Percentiles rank a stretch among this genome's conserved stretches.
Conservation (phyloP, 2,797 vertebrate genomes). For the Arnoldichthys spilopterus region DNA sequence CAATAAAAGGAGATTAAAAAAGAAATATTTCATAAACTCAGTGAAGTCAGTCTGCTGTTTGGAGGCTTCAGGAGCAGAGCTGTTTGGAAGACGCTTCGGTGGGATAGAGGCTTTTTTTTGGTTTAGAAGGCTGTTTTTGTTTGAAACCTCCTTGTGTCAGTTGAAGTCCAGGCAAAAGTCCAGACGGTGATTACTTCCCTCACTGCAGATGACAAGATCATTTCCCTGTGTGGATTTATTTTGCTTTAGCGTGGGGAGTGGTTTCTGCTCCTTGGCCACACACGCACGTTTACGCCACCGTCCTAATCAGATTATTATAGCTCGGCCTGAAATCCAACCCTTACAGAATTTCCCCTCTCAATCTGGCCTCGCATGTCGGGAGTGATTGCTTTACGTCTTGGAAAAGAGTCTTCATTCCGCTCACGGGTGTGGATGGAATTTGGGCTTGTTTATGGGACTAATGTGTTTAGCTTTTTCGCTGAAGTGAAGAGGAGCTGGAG, state of each 20-base stretch:
- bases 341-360: constrained; percentile 53
- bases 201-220: constrained; percentile 41
- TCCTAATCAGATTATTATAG: constrained; percentile 59
- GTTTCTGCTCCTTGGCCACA: constrained; percentile 48
- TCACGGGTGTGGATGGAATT: constrained; percentile 27
- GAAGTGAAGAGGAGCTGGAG: constrained; percentile 18
- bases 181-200: constrained; percentile 47
- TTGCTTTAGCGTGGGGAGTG: constrained; percentile 17
- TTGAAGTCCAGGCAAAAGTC: constrained; percentile 44
- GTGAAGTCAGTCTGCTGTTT: neutral
- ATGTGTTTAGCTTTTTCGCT: constrained; percentile 10
- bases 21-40: neutral
- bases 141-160: constrained; percentile 27
- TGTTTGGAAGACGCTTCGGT: neutral
- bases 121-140: constrained; percentile 31
- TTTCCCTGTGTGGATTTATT: constrained; percentile 47
- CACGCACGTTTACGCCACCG: constrained; percentile 46
- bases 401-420: constrained; percentile 20
- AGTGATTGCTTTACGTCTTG: constrained; percentile 43
- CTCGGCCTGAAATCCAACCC: constrained; percentile 55
- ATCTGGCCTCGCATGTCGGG: constrained; percentile 37
- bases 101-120: constrained; percentile 17
- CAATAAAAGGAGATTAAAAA: neutral
- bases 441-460: constrained; percentile 26
- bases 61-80: neutral